Base-by-base conservation (phyloP, 2,888 invertebrate species). In the Caenorhabditis becei region DNA sequence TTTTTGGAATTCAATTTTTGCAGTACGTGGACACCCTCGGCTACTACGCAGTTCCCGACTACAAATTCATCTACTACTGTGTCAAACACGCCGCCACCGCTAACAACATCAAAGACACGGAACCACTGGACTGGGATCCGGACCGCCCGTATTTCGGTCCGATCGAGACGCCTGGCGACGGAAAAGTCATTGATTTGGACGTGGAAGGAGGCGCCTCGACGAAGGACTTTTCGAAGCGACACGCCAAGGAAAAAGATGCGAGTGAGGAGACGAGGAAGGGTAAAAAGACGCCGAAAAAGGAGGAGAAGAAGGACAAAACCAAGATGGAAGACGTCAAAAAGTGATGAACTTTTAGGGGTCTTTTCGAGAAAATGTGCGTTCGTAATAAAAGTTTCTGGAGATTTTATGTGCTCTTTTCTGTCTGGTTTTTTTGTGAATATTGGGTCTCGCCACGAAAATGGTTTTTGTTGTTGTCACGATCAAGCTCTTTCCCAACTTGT, bases 41-140 rank as follows among this genome's bases (percentile, higher is more conserved):
- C 7, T 88, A 88, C 77, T 85, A 83, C 44, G 77, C 81, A 41
- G 84, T 89, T n/a, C 88, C 89, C 5, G 88, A 88, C 81, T 89
- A 89, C 80, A 77, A 82, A 18, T 87, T 86, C 72, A 72, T 89
- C 49, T 83, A 85, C 63, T 84, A 75, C 28, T 82, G 83, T 53
- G 54, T 88, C 24, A 54, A 78, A 26, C 82, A 87, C 47, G 86
- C 87, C 0, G 77, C 78, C 37, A 84, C 82, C 79, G 86, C 75
- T 7, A 84, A 84, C 53, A 61, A 59, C 2, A 79, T 84, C 53
- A 84, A 85, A 24, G 82, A 85, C n/a, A 56, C 53, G 16, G 86
- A 83, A 37, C 86, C 88, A 5, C 53, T 88, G 5, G 88, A 88
- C 51, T 88, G 87, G 87, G 88, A 88, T 53, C 80, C 80, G 14